These are phyloP conservation scores for Ophraella communa DNA, from an alignment of 2,888 invertebrate genomes.

Conservation along the genomic window DNA sequence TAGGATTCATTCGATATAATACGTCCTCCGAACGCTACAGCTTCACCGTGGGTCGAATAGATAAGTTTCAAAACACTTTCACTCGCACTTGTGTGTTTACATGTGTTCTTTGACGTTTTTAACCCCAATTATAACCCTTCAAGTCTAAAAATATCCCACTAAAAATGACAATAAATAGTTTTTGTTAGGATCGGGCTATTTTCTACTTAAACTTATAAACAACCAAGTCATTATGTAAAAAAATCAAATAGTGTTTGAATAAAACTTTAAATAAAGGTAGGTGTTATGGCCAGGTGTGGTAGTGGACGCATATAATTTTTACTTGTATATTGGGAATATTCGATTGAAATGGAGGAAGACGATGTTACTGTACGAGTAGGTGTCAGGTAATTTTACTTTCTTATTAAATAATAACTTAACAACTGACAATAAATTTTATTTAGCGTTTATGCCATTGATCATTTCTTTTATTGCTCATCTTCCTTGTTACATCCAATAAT, in stretches of 20 bases:
- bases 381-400: constrained; percentile 64
- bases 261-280: constrained; percentile 50
- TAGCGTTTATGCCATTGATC: constrained; percentile 29
- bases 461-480: constrained; percentile 26
- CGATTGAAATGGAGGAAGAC: constrained; percentile 65
- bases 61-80: constrained; percentile 44
- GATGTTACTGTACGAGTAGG: constrained; percentile 74
- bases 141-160: constrained; percentile 17
- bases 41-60: constrained; percentile 41
- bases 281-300: constrained; percentile 48
- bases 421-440: background rate
- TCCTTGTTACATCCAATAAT: constrained; percentile 23
- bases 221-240: constrained; percentile 44
- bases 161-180: constrained; percentile 25
- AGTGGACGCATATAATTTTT: constrained; percentile 38
- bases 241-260: constrained; percentile 40
- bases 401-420: background rate
- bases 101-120: constrained; percentile 37
- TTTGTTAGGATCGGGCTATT: constrained; percentile 24
- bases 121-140: constrained; percentile 13
- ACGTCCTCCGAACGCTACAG: constrained; percentile 32
- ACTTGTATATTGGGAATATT: constrained; percentile 40
- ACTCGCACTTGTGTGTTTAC: constrained; percentile 41
- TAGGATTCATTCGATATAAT: constrained; percentile 30
- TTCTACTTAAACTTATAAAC: constrained; percentile 36